Evolutionary conservation across 2,797 vertebrate genomes (phyloP).

Genomic region (Sciaenops ocellatus): DNA sequence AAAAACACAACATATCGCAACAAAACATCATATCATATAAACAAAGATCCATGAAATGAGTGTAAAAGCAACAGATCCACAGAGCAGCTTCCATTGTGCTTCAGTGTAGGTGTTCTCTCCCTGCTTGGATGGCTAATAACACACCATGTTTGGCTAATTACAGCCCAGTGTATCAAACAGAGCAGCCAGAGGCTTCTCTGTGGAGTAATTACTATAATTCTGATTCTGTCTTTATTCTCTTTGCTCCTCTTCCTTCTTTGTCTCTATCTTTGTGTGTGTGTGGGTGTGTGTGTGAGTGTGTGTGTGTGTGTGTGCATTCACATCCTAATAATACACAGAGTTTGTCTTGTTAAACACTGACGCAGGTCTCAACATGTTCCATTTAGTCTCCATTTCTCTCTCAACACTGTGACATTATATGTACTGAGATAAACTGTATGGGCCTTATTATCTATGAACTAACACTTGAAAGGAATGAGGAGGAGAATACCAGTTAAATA

Average conservation of each 20-base stretch:
- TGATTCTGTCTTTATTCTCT: slow-evolving; percentile 43
- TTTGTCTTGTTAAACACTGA: slow-evolving; percentile 18
- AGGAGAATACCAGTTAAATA: too few species aligned
- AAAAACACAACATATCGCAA: too few species aligned
- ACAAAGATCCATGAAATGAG: neutral
- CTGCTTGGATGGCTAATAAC: slow-evolving; percentile 34
- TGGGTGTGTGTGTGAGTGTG: slow-evolving; percentile 1
- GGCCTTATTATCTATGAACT: too few species aligned
- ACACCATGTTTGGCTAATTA: slow-evolving; percentile 54
- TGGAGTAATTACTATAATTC: slow-evolving; percentile 77
- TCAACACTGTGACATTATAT: too few species aligned
- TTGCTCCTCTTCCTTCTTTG: slow-evolving; percentile 18
- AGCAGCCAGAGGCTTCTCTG: slow-evolving; percentile 60
- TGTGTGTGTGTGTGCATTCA: neutral
- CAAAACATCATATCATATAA: too few species aligned
- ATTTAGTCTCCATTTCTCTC: neutral
- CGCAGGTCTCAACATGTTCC: neutral
- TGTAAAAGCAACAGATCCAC: neutral
- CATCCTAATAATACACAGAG: slow-evolving; percentile 13
- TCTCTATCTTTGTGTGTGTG: neutral
- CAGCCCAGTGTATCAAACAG: slow-evolving; percentile 56
- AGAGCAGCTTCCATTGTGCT: slow-evolving; percentile 14
- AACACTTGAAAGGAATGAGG: too few species aligned
- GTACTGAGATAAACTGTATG: too few species aligned
- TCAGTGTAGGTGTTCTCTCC: slow-evolving; percentile 1